A percentile compares a stretch with the other conserved stretches of the same genome.
Conservation (phyloP, 1,140 invertebrate genomes). For the Teleopsis dalmanni region DNA sequence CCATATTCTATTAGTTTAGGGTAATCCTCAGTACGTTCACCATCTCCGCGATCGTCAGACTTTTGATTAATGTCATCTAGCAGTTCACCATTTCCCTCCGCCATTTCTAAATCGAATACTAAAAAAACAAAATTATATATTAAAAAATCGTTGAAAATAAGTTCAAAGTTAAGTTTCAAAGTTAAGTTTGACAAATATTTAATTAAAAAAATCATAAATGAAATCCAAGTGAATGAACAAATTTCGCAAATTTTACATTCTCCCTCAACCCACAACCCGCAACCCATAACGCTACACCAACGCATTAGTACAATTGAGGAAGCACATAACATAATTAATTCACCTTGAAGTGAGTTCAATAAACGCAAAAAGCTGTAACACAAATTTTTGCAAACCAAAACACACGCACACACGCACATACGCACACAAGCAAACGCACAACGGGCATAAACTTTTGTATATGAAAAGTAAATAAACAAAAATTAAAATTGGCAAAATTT, state of each 20-base stretch:
- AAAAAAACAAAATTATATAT: neutral
- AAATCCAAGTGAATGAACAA: constrained; percentile 1
- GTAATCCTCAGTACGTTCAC: constrained; percentile 77
- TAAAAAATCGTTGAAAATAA: too few relatives aligned
- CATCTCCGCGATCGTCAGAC: constrained; percentile 61
- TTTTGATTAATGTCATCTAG: constrained; percentile 67
- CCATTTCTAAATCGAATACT: constrained; percentile 57
- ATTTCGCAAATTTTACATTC: neutral
- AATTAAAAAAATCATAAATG: neutral
- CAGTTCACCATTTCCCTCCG: constrained; percentile 85
- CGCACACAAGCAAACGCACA: neutral
- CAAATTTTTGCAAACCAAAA: neutral
- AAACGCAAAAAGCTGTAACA: constrained; percentile 5
- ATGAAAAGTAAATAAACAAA: too few relatives aligned
- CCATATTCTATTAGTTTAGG: constrained; percentile 86
- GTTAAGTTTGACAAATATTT: neutral
- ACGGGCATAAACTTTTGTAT: constrained; percentile 1
- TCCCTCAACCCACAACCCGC: neutral
- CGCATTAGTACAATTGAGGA: neutral
- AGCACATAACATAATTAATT: neutral
- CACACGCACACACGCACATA: neutral
- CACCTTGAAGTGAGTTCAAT: constrained; percentile 10
- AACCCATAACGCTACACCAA: neutral
- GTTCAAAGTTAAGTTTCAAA: too few relatives aligned
- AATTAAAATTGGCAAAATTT: too few relatives aligned